These are phyloP conservation scores for Pangasianodon hypophthalmus DNA, from an alignment of 2,113 vertebrate species.

Conservation along the genomic window DNA sequence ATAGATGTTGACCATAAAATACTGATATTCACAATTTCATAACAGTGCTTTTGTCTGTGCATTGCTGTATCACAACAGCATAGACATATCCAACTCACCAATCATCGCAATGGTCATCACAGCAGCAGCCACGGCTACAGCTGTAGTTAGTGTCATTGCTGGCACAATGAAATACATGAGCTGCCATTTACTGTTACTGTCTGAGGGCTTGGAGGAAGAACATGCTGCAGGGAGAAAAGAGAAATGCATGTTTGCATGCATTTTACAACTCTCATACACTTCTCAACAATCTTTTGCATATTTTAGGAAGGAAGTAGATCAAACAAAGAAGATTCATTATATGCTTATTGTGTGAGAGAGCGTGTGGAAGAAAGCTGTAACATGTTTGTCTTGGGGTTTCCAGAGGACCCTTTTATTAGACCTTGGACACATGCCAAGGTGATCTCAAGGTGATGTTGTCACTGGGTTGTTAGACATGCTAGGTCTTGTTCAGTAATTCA, in stretches of 20 bases:
- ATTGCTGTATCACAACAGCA: not conserved
- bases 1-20: not conserved
- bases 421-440: not conserved
- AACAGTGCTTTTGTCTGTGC: not conserved
- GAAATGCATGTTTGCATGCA: not conserved
- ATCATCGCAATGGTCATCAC: slow-evolving; percentile 57
- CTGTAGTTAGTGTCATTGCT: slow-evolving; percentile 45
- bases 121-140: slow-evolving; percentile 49
- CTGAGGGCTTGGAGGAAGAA: not conserved
- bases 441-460: not conserved
- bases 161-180: slow-evolving; percentile 50
- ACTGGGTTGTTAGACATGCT: not conserved
- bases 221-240: not conserved
- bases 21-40: not conserved
- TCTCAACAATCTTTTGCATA: not conserved
- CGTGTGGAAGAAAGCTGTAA: not conserved
- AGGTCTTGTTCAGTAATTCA: not conserved
- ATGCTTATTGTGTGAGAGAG: not conserved
- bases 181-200: slow-evolving; percentile 26
- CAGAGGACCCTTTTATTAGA: not conserved
- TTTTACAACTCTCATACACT: not conserved
- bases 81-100: slow-evolving; percentile 55
- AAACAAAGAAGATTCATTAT: not conserved
- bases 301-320: slow-evolving; percentile 1
- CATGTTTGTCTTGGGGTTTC: slow-evolving; percentile 1